A percentile compares a stretch with the other conserved stretches of the same genome.
Evolutionary conservation across 2,797 vertebrate genomes (phyloP).

Genomic region (Apogon talboti): DNA sequence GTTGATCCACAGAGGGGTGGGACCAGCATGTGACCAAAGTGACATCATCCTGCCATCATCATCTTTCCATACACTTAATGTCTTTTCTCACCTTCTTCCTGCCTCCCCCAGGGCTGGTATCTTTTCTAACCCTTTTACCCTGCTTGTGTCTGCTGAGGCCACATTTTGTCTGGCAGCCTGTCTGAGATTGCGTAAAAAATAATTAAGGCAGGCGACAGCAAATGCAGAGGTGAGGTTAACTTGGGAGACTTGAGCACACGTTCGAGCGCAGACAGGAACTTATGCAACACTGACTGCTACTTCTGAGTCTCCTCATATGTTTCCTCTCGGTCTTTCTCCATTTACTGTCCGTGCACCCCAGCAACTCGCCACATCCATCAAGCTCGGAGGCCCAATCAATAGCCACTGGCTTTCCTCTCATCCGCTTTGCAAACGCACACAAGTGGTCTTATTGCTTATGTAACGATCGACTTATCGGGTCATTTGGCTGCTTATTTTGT

Average conservation of each 20-base stretch:
- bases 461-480: constrained; percentile 75
- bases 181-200: constrained; percentile 27
- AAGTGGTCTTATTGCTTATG: constrained; percentile 73
- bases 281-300: constrained; percentile 38
- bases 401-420: constrained; percentile 60
- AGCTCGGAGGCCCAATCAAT: constrained; percentile 72
- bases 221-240: constrained; percentile 43
- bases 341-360: constrained; percentile 47
- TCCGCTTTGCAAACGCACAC: constrained; percentile 55
- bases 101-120: background rate
- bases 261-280: constrained; percentile 59
- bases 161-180: constrained; percentile 24
- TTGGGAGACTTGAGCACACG: constrained; percentile 35
- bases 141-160: constrained; percentile 13
- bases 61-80: constrained; percentile 13
- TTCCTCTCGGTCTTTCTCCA: constrained; percentile 31
- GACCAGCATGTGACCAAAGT: constrained; percentile 28
- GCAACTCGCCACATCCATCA: constrained; percentile 71
- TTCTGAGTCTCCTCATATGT: constrained; percentile 22
- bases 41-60: constrained; percentile 22
- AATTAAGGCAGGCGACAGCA: constrained; percentile 10
- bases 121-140: constrained; percentile 32
- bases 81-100: constrained; percentile 3
- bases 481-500: constrained; percentile 77
- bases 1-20: constrained; percentile 13